Conservation (phyloP, 2,797 vertebrate genomes). For the Lophius americanus region DNA sequence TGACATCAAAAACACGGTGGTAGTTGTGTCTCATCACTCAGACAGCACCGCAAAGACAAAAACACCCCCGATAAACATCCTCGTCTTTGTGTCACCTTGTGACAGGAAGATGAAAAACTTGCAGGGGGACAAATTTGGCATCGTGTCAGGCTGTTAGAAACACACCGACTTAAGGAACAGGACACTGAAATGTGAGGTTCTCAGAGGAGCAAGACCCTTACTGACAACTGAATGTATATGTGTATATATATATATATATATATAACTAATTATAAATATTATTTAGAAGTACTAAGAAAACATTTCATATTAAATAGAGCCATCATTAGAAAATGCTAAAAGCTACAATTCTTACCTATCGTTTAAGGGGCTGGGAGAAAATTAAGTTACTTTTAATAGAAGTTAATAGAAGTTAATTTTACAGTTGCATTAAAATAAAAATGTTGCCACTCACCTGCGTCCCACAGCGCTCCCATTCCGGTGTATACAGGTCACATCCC, state of each 20-base stretch:
- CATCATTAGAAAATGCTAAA: too few species aligned
- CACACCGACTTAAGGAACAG: slow-evolving; percentile 1
- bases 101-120: slow-evolving; percentile 47
- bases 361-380: too few species aligned
- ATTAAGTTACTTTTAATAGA: too few species aligned
- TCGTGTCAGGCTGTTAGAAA: slow-evolving; percentile 43
- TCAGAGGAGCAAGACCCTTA: too few species aligned
- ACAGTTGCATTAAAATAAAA: slow-evolving; percentile 12
- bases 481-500: slow-evolving; percentile 90
- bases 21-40: slow-evolving; percentile 59
- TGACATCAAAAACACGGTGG: slow-evolving; percentile 61
- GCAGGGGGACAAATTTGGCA: slow-evolving; percentile 34
- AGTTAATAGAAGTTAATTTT: not conserved
- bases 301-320: too few species aligned
- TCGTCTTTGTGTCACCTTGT: slow-evolving; percentile 49
- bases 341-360: too few species aligned
- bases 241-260: too few species aligned
- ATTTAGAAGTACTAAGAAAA: too few species aligned
- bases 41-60: slow-evolving; percentile 65
- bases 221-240: too few species aligned
- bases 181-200: not conserved
- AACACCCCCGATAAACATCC: slow-evolving; percentile 60
- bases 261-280: too few species aligned
- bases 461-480: slow-evolving; percentile 87
- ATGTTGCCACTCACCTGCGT: slow-evolving; percentile 83